Evolutionary conservation across 2,888 invertebrate genomes (phyloP).

Genomic region (Melitaea athalia): DNA sequence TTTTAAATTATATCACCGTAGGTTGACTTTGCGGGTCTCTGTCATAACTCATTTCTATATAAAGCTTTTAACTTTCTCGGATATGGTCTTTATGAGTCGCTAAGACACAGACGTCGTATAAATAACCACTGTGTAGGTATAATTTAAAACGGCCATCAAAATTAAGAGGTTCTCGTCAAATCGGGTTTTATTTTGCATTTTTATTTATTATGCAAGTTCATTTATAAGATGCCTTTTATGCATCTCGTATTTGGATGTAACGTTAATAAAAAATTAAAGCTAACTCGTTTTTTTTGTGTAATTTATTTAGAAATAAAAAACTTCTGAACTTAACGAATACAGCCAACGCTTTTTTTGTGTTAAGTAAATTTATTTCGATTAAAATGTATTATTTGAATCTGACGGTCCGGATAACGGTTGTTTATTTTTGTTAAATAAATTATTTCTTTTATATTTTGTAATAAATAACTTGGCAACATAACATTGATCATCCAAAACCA

Average conservation of each 20-base stretch:
- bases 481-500: not conserved
- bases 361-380: not conserved
- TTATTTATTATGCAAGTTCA: slow-evolving; percentile 35
- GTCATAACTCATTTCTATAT: slow-evolving; percentile 43
- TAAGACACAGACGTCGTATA: slow-evolving; percentile 33
- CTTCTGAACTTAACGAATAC: not conserved
- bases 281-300: slow-evolving; percentile 1
- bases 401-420: not conserved
- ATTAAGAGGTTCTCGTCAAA: slow-evolving; percentile 36
- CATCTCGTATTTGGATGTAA: slow-evolving; percentile 22
- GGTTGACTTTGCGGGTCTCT: slow-evolving; percentile 37
- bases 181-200: slow-evolving; percentile 34
- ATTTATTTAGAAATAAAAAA: slow-evolving; percentile 1
- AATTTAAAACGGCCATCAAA: slow-evolving; percentile 35
- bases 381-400: slow-evolving; percentile 1
- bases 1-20: slow-evolving; percentile 50
- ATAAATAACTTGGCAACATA: not conserved
- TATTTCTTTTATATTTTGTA: not conserved
- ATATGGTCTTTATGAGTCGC: slow-evolving; percentile 40
- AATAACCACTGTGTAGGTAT: slow-evolving; percentile 32
- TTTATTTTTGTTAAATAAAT: not conserved
- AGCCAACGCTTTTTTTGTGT: not conserved
- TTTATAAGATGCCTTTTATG: slow-evolving; percentile 38
- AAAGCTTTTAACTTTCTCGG: slow-evolving; percentile 41
- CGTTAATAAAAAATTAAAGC: slow-evolving; percentile 6